These are phyloP conservation scores for Enteromius radiatus DNA, from an alignment of 2,797 vertebrate genomes.

Conservation along the genomic window DNA sequence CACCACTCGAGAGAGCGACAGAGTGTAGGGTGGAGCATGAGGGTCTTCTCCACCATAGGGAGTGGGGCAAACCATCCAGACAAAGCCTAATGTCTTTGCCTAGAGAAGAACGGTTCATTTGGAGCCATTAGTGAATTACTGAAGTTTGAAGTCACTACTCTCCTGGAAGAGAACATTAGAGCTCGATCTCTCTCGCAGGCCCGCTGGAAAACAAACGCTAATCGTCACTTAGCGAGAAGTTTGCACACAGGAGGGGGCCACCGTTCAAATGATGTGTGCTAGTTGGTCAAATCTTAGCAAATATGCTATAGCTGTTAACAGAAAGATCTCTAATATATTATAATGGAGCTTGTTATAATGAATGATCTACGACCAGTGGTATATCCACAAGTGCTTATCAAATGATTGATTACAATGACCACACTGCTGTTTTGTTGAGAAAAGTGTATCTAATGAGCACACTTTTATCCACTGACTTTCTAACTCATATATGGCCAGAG, in stretches of 20 bases:
- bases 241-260: background rate
- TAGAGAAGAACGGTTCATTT: slow-evolving; percentile 55
- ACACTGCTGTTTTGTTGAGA: slow-evolving; percentile 35
- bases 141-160: slow-evolving; percentile 44
- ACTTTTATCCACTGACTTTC: slow-evolving; percentile 22
- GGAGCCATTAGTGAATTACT: slow-evolving; percentile 57
- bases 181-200: slow-evolving; percentile 24
- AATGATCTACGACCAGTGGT: slow-evolving; percentile 37
- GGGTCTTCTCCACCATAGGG: slow-evolving; percentile 37
- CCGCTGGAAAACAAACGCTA: slow-evolving; percentile 34
- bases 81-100: slow-evolving; percentile 50
- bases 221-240: slow-evolving; percentile 13
- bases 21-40: slow-evolving; percentile 17
- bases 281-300: background rate
- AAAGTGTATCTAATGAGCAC: slow-evolving; percentile 51
- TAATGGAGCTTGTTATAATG: slow-evolving; percentile 55
- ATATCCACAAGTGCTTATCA: slow-evolving; percentile 21
- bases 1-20: slow-evolving; percentile 42
- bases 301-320: background rate
- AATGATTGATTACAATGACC: slow-evolving; percentile 37
- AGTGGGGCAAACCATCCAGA: slow-evolving; percentile 32
- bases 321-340: slow-evolving; percentile 53
- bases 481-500: slow-evolving; percentile 31
- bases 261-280: background rate
- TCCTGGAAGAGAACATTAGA: slow-evolving; percentile 45